Evolutionary conservation across 1,140 invertebrate species (phyloP).

Genomic region (Temnothorax nylanderi): DNA sequence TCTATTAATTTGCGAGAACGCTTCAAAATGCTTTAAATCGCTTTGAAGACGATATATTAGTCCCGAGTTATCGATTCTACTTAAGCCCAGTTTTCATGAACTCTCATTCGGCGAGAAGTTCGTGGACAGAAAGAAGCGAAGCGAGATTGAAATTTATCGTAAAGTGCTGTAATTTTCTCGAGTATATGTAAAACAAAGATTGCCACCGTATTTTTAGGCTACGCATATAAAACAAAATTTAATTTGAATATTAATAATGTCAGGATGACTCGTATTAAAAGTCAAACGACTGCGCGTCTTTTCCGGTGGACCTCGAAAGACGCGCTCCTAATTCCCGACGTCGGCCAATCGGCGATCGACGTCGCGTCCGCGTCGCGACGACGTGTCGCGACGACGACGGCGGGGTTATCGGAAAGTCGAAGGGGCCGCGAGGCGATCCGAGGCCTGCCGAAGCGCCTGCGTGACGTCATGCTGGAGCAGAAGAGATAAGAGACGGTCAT

Average conservation of each 20-base stretch:
- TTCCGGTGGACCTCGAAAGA: not conserved
- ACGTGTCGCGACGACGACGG: constrained; percentile 39
- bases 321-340: not conserved
- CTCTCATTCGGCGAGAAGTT: no score
- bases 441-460: constrained; percentile 67
- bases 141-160: no score
- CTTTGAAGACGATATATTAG: no score
- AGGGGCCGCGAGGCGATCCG: constrained; percentile 59
- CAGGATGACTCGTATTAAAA: not conserved
- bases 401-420: constrained; percentile 61
- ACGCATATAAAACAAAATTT: no score
- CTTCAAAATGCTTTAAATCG: not conserved
- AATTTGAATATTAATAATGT: no score
- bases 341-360: not conserved
- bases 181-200: no score
- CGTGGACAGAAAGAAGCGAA: no score
- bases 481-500: constrained; percentile 80
- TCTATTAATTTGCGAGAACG: not conserved
- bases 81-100: not conserved
- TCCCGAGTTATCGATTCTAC: no score
- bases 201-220: no score
- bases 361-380: not conserved
- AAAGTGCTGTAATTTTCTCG: no score
- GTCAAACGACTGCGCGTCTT: not conserved
- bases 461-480: constrained; percentile 84